phyloP scores from a whole-genome alignment of 2,113 vertebrate genomes.

The Sorex fumeus region DNA sequence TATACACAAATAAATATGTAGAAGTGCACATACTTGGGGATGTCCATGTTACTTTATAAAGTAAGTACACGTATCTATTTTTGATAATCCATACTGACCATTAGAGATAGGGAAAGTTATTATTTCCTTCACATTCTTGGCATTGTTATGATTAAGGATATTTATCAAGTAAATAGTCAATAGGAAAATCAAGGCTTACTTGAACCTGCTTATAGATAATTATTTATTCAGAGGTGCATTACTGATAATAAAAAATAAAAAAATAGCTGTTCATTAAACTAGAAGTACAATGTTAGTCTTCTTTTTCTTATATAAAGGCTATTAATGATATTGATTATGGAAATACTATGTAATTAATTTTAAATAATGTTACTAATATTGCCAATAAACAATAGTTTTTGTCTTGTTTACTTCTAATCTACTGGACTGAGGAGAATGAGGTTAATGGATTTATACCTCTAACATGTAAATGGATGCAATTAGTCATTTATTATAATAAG shows the following conservation, averaged over 20 bases:
- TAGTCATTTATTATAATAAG: slow-evolving; percentile 1
- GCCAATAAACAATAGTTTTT: neutral
- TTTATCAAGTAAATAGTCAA: neutral
- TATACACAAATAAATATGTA: neutral
- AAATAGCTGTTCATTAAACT: neutral
- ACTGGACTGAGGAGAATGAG: slow-evolving; percentile 1
- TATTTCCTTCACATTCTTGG: neutral
- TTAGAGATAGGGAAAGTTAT: neutral
- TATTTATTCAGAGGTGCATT: neutral
- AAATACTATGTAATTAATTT: neutral
- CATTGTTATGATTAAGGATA: neutral
- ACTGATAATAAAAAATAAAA: neutral
- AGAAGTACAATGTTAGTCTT: neutral
- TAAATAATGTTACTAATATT: slow-evolving; percentile 19
- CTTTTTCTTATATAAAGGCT: neutral
- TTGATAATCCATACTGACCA: neutral
- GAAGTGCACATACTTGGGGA: rapidly evolving
- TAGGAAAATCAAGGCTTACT: neutral
- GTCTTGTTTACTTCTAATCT: neutral
- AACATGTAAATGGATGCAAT: neutral
- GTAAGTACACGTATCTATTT: neutral
- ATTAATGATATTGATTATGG: neutral
- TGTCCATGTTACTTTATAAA: neutral
- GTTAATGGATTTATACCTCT: neutral
- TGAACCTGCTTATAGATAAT: neutral